A percentile compares a stretch with the other conserved stretches of the same genome.
phyloP scores from a whole-genome alignment of 2,113 vertebrate species.

The Aptenodytes patagonicus region DNA sequence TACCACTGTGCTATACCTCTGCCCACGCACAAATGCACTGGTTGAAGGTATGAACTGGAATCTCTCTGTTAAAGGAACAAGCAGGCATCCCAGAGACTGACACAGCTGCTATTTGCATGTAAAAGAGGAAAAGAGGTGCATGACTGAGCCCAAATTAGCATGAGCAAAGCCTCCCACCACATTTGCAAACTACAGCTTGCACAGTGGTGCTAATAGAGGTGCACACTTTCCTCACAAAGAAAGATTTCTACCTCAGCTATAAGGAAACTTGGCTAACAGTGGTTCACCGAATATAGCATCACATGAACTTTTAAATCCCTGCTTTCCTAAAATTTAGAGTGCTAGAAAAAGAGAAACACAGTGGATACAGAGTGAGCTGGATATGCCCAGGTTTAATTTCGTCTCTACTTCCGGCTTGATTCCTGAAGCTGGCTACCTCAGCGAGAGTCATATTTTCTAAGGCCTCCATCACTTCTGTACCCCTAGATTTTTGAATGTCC shows the following conservation, averaged over 20 bases:
- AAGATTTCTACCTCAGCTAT: background rate
- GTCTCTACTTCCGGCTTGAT: background rate
- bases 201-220: constrained; percentile 21
- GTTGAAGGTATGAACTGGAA: constrained; percentile 48
- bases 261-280: background rate
- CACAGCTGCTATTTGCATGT: constrained; percentile 59
- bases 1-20: background rate
- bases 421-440: background rate
- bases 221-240: background rate
- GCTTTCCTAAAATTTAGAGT: background rate
- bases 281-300: background rate
- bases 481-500: background rate
- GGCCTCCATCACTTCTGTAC: background rate
- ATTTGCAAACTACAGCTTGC: constrained; percentile 37
- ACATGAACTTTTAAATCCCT: background rate
- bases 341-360: background rate
- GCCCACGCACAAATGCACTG: constrained; percentile 37
- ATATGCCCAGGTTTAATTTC: background rate
- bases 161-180: constrained; percentile 44
- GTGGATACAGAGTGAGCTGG: background rate
- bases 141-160: constrained; percentile 63
- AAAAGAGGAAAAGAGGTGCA: constrained; percentile 59
- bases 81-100: constrained; percentile 62
- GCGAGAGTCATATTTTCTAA: background rate
- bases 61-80: constrained; percentile 45